A percentile compares a stretch with the other conserved stretches of the same genome.
Conservation (phyloP, 1,140 invertebrate species). For the Papilio machaon region DNA sequence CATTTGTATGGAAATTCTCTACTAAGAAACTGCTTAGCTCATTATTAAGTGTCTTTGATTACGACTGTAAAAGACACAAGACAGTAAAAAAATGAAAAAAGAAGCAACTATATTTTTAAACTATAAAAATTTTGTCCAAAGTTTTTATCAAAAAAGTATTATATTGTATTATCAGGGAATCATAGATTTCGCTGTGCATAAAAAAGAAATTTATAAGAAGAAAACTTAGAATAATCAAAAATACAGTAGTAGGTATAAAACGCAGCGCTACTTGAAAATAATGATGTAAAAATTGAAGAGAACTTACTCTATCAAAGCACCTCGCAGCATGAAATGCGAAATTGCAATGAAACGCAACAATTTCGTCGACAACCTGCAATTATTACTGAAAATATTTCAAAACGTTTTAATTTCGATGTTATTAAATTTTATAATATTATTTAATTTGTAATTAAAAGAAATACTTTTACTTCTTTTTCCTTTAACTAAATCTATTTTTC, state of each 20-base stretch:
- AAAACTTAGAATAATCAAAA: slow-evolving; percentile 5
- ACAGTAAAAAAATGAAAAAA: too few relatives aligned
- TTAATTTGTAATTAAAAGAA: too few relatives aligned
- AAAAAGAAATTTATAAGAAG: neutral
- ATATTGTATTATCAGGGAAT: neutral
- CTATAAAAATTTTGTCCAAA: too few relatives aligned
- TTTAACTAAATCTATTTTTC: too few relatives aligned
- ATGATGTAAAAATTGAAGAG: slow-evolving; percentile 23
- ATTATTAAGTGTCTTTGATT: neutral
- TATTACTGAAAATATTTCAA: neutral
- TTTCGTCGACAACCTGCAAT: neutral
- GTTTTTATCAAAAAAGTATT: too few relatives aligned
- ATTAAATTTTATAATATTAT: too few relatives aligned
- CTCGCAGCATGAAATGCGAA: neutral
- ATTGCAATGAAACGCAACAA: slow-evolving; percentile 15
- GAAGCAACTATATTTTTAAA: too few relatives aligned
- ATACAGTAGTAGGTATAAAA: neutral
- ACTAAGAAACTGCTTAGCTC: neutral
- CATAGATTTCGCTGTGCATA: neutral
- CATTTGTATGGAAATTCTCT: neutral
- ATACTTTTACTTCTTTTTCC: too few relatives aligned
- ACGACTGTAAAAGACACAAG: too few relatives aligned
- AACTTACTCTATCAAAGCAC: slow-evolving; percentile 1
- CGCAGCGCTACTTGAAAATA: slow-evolving; percentile 12
- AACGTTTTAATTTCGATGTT: neutral